Conservation (phyloP, 2,113 vertebrate species). For the Ceyx margarethae region DNA sequence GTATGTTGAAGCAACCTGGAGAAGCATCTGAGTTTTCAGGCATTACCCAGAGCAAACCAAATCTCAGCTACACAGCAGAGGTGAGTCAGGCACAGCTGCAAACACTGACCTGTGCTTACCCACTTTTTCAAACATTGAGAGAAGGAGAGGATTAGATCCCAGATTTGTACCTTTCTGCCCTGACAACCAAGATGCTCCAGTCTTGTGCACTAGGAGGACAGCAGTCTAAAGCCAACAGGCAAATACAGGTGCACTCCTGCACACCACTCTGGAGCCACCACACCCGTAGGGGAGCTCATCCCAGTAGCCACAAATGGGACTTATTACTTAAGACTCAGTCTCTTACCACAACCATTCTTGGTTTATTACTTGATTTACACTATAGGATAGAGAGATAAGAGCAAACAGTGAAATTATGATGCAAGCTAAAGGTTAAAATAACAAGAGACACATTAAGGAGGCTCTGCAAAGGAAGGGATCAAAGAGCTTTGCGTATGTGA, state of each 20-base stretch:
- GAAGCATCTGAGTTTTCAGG: background rate
- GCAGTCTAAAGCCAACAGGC: background rate
- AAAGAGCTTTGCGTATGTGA: background rate
- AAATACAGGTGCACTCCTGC: background rate
- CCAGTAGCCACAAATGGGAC: background rate
- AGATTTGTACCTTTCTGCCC: background rate
- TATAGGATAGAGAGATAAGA: background rate
- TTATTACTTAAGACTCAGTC: background rate
- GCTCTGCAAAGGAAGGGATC: background rate
- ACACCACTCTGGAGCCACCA: background rate
- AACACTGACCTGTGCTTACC: background rate
- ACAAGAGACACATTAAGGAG: background rate
- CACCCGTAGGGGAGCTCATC: background rate
- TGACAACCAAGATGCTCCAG: background rate
- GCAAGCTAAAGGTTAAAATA: slow-evolving; percentile 9
- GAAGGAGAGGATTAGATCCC: background rate
- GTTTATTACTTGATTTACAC: background rate
- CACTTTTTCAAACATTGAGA: background rate
- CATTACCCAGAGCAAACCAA: background rate
- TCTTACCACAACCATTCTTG: background rate
- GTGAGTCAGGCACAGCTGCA: background rate
- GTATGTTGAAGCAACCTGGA: background rate
- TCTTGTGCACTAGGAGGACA: background rate
- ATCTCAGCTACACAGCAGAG: background rate
- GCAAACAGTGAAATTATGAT: background rate